Percentiles rank a stretch among this genome's conserved stretches.
phyloP scores from a whole-genome alignment of 2,888 invertebrate genomes.

The Protophormia terraenovae region DNA sequence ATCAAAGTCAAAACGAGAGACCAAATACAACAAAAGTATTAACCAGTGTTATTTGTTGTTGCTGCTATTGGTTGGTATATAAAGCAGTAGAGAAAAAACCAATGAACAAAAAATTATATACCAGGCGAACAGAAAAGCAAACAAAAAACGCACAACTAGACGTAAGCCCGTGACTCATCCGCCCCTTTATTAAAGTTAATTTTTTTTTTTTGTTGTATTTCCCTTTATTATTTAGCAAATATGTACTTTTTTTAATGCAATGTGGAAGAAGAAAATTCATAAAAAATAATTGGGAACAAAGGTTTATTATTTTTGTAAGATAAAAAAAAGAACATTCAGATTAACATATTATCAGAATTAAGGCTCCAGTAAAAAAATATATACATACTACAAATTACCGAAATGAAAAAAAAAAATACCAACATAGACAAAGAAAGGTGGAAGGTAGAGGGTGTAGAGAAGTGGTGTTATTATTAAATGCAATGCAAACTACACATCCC shows the following conservation, averaged over 20 bases:
- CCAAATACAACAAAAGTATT: constrained; percentile 32
- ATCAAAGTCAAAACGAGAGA: constrained; percentile 35
- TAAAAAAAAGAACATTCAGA: background rate
- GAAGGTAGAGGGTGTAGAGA: background rate
- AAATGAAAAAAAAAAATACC: background rate
- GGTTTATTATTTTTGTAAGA: background rate
- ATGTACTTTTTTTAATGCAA: background rate
- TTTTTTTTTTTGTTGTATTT: constrained; percentile 18
- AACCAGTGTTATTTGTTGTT: constrained; percentile 12
- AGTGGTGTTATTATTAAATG: background rate
- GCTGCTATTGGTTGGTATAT: background rate
- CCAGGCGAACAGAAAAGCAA: constrained; percentile 52
- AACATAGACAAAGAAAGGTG: background rate
- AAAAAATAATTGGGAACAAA: constrained; percentile 18
- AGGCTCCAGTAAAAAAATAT: background rate
- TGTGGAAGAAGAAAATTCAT: background rate
- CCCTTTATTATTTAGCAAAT: constrained; percentile 6
- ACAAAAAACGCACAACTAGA: constrained; percentile 59
- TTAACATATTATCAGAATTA: background rate
- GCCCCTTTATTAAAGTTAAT: constrained; percentile 71
- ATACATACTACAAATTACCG: background rate
- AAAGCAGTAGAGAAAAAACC: background rate
- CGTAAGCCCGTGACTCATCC: constrained; percentile 77
- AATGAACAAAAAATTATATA: constrained; percentile 38
- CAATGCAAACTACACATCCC: background rate